Conservation (phyloP, 2,113 vertebrate species). For the Halichoerus grypus region DNA sequence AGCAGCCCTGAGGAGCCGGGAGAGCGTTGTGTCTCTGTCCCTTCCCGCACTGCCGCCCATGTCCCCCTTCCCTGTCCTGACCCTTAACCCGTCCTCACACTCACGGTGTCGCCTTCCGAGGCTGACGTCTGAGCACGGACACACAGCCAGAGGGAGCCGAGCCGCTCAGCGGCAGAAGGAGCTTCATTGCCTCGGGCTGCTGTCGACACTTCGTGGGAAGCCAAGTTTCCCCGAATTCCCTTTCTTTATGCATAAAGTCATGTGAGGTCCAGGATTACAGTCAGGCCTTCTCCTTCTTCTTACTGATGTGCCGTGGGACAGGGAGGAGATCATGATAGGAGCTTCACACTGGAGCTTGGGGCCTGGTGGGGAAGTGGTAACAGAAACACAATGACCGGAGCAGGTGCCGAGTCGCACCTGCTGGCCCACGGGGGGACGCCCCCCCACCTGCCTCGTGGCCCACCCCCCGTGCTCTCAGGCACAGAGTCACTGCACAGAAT, state of each 20-base stretch:
- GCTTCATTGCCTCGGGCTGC: not conserved
- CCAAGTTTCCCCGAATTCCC: not conserved
- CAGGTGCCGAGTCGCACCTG: not conserved
- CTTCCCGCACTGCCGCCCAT: accelerated
- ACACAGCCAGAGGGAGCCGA: not conserved
- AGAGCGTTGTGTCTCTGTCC: not conserved
- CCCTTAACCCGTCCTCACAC: accelerated
- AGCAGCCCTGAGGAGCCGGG: not conserved
- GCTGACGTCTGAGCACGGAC: not conserved
- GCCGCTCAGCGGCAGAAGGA: not conserved
- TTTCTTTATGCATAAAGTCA: not conserved
- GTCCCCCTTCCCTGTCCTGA: not conserved
- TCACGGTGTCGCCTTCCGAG: accelerated
- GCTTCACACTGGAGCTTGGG: not conserved
- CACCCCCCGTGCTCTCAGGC: not conserved
- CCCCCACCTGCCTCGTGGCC: not conserved
- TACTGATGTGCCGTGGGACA: too few relatives aligned
- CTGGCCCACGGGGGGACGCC: not conserved
- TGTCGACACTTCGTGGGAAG: not conserved
- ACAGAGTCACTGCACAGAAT: not conserved
- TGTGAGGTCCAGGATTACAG: not conserved
- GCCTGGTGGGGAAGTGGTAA: not conserved
- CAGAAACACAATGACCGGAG: not conserved
- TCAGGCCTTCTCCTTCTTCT: not conserved
- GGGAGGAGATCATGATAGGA: not conserved